Base-by-base conservation (phyloP, 2,888 invertebrate species). In the Electrophaes corylata region DNA sequence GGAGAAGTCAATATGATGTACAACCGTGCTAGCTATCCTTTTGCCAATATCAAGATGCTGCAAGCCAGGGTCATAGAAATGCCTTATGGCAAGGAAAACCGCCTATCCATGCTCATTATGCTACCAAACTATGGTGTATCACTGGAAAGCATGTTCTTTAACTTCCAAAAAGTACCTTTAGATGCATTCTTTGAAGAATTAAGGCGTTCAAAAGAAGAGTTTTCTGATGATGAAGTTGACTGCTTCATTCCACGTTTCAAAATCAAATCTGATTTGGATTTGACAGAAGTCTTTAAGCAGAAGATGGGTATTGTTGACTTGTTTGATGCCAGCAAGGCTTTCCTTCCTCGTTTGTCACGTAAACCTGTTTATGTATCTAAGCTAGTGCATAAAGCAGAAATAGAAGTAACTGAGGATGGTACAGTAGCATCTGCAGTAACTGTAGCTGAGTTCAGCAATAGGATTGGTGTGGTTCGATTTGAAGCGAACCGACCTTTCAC, bases 1-100 rank as follows among this genome's bases (percentile, higher is more conserved):
- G 93, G 94, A 0, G 84, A 93, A 57, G 95, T 96, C 0, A 93
- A 94, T 48, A 96, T 96, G 96, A 97, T 97, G 96, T 93, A 93
- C 64, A 93, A 93, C 64, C 84, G 92, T 45, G 91, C 89, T 12
- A 84, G 91, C 16, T 95, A 94, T 60, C 92, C 93, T 0, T 95
- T 93, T 73, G 86, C 93, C 0, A 89, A 92, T 50, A 88, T 94
- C 18, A 84, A 84, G 43, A 82, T 87, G 3, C 72, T 96, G 16
- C 91, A 93, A 67, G 93, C 94, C 0, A 92, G 93, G 73, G 93
- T 94, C 0, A 79, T 96, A 0, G 95, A 96, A 75, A 70, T 96
- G 52, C 94, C 95, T 0, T 96, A 96, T 64, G 94, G 95, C 58
- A 82, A 85, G 12, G 85, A 91, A 51, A 81, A 90, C 37, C 79